Percentiles rank a stretch among this genome's conserved stretches.
Conservation (phyloP, 2,888 invertebrate genomes). For the Cerastoderma edule region DNA sequence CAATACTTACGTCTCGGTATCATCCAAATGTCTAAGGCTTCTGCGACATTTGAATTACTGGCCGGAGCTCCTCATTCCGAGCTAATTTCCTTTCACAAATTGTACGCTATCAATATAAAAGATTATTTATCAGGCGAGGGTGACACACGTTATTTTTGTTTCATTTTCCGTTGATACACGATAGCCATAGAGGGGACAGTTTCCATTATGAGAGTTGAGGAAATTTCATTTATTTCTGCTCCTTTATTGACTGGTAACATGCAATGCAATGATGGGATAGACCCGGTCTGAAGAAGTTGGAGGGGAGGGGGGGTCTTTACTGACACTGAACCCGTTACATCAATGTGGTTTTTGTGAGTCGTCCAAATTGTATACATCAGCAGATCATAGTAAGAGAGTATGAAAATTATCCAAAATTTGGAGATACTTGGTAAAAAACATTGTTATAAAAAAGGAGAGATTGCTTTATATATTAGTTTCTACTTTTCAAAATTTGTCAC, state of each 20-base stretch:
- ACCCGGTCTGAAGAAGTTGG: too few relatives aligned
- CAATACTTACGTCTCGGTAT: conserved; percentile 58
- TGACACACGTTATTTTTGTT: conserved; percentile 62
- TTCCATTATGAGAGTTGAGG: conserved; percentile 41
- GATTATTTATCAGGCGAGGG: conserved; percentile 57
- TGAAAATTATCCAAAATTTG: too few relatives aligned
- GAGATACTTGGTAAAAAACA: too few relatives aligned
- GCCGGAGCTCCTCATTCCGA: conserved; percentile 40
- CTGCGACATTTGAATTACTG: conserved; percentile 59
- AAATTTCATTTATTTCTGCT: conserved; percentile 54
- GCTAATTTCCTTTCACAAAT: conserved; percentile 61
- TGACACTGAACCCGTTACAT: too few relatives aligned
- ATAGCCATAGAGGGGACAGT: conserved; percentile 43
- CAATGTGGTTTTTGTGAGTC: too few relatives aligned
- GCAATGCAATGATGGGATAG: conserved; percentile 13
- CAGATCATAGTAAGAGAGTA: too few relatives aligned
- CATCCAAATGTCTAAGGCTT: conserved; percentile 48
- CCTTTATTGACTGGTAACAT: conserved; percentile 36
- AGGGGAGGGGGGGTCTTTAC: too few relatives aligned
- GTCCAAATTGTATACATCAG: too few relatives aligned
- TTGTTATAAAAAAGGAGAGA: too few relatives aligned
- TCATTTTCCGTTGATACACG: conserved; percentile 42
- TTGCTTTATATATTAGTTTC: too few relatives aligned
- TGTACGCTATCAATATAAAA: conserved; percentile 48
- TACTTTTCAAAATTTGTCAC: too few relatives aligned